Conservation (phyloP, 2,797 vertebrate species). For the Anguilla pacifica region DNA sequence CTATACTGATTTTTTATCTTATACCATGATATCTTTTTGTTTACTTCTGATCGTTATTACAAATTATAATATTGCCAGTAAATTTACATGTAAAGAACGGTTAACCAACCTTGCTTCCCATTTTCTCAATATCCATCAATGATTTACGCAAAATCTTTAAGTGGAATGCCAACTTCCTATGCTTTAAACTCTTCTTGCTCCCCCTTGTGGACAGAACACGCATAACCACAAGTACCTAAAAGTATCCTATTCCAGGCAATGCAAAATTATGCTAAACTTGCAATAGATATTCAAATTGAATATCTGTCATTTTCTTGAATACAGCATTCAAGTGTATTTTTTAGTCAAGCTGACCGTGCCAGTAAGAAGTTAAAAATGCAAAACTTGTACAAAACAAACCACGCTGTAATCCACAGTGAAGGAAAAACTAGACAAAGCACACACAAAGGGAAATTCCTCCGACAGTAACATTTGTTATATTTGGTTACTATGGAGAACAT, state of each 20-base stretch:
- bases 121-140: neutral
- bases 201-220: too few relatives aligned
- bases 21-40: neutral
- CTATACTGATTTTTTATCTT: neutral
- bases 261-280: too few relatives aligned
- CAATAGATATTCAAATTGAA: too few relatives aligned
- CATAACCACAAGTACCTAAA: too few relatives aligned
- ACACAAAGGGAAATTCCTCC: too few relatives aligned
- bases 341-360: neutral
- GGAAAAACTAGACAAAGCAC: too few relatives aligned
- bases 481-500: too few relatives aligned
- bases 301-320: neutral
- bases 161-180: neutral
- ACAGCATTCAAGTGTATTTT: neutral
- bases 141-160: neutral
- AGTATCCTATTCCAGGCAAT: too few relatives aligned
- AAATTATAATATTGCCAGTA: neutral
- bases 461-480: too few relatives aligned
- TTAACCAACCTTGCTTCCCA: neutral
- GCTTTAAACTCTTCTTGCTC: neutral
- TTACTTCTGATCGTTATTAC: neutral
- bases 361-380: neutral
- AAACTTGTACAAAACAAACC: neutral
- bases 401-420: neutral
- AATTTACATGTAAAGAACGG: neutral